A percentile compares a stretch with the other conserved stretches of the same genome.
Conservation (phyloP, 2,113 vertebrate genomes). For the Carassius carassius region DNA sequence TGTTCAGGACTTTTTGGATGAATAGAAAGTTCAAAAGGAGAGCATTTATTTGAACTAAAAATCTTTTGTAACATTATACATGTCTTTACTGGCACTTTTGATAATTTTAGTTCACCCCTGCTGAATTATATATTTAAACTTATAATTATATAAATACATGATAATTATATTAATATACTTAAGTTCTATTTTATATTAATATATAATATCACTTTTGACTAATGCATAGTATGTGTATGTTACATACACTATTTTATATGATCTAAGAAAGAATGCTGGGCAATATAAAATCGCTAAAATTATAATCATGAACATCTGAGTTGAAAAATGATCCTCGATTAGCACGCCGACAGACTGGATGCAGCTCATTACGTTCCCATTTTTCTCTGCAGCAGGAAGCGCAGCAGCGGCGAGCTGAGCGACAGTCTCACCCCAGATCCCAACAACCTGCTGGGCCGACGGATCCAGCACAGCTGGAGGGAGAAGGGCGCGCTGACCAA, state of each 20-base stretch:
- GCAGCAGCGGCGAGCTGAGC: constrained; percentile 79
- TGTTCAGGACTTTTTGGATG: neutral
- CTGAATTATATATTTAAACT: too few species aligned
- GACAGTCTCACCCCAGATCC: constrained; percentile 76
- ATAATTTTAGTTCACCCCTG: too few species aligned
- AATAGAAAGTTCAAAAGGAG: neutral
- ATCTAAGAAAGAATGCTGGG: neutral
- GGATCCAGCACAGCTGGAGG: constrained; percentile 81
- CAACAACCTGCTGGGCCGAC: constrained; percentile 75
- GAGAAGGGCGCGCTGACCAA: constrained; percentile 80
- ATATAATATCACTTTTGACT: neutral
- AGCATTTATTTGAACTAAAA: too few species aligned
- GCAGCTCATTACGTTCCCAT: neutral
- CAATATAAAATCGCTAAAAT: neutral
- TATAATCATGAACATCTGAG: neutral
- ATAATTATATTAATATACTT: too few species aligned
- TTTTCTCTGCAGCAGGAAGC: constrained; percentile 69
- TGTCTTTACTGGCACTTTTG: too few species aligned
- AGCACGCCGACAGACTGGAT: neutral
- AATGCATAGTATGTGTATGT: neutral
- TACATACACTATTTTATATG: neutral
- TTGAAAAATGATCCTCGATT: neutral
- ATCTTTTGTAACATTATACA: too few species aligned
- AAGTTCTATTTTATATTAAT: too few species aligned
- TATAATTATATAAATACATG: too few species aligned